Conservation (phyloP, 2,888 invertebrate genomes). For the Pristionchus arcanus region DNA sequence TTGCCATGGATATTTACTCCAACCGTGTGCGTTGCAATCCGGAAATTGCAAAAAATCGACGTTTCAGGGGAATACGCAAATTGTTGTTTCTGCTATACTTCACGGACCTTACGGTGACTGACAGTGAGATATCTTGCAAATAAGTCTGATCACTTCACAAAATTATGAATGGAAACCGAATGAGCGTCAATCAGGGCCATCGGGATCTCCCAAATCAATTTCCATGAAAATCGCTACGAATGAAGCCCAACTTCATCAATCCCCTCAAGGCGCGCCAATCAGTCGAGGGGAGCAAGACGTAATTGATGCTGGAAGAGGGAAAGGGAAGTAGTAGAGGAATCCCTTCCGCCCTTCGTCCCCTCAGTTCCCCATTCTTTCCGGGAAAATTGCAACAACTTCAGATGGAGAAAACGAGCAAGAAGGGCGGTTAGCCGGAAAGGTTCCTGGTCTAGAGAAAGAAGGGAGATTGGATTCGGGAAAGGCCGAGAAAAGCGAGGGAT, state of each 20-base stretch:
- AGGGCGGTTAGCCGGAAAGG: neutral
- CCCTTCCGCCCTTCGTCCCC: neutral
- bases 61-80: neutral
- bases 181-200: too few species aligned
- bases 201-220: too few species aligned
- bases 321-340: neutral
- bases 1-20: neutral
- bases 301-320: constrained; percentile 9
- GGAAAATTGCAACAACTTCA: constrained; percentile 25
- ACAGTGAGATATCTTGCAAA: too few species aligned
- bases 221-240: neutral
- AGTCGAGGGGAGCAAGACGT: neutral
- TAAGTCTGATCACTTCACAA: too few species aligned
- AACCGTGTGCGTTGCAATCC: neutral
- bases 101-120: too few species aligned
- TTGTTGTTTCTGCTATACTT: too few species aligned
- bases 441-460: neutral
- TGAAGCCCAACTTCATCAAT: neutral
- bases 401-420: neutral
- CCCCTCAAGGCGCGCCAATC: neutral
- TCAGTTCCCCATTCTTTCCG: neutral
- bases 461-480: neutral
- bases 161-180: too few species aligned
- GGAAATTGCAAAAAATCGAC: constrained; percentile 8
- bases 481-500: neutral